Conservation (phyloP, 2,113 vertebrate species). For the Sinocyclocheilus rhinocerous region DNA sequence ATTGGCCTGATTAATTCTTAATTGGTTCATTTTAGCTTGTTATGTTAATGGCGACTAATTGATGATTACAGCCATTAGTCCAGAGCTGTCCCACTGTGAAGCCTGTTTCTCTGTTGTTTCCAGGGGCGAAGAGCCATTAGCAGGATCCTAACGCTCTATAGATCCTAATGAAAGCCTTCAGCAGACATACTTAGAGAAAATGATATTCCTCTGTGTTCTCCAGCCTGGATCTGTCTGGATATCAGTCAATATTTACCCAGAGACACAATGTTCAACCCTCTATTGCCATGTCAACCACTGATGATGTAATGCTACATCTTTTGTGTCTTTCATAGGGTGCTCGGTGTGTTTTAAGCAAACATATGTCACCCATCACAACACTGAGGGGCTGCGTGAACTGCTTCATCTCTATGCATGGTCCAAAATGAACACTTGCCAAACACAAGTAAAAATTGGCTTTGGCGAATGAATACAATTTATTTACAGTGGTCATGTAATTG, state of each 20-base stretch:
- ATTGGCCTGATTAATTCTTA: conserved; percentile 25
- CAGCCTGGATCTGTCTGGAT: conserved; percentile 17
- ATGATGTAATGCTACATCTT: not conserved
- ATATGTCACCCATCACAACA: not conserved
- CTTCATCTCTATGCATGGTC: not conserved
- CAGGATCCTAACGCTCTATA: conserved; percentile 43
- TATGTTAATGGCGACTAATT: conserved; percentile 50
- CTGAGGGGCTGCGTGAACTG: not conserved
- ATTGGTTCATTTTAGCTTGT: conserved; percentile 33
- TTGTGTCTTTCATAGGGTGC: conserved; percentile 1
- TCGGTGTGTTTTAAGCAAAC: not conserved
- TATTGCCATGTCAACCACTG: conserved; percentile 16
- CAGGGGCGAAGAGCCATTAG: conserved; percentile 27
- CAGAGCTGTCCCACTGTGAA: conserved; percentile 16
- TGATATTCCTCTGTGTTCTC: conserved; percentile 43
- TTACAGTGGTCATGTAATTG: not conserved
- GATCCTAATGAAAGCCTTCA: conserved; percentile 54
- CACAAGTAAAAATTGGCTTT: not conserved
- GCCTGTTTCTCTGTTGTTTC: conserved; percentile 34
- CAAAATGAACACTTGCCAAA: not conserved
- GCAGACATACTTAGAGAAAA: conserved; percentile 46
- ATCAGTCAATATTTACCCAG: conserved; percentile 40
- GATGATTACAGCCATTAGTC: conserved; percentile 55
- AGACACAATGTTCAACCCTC: conserved; percentile 4
- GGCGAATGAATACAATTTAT: not conserved